phyloP scores from a whole-genome alignment of 2,113 vertebrate genomes.

The Leptosomus discolor region DNA sequence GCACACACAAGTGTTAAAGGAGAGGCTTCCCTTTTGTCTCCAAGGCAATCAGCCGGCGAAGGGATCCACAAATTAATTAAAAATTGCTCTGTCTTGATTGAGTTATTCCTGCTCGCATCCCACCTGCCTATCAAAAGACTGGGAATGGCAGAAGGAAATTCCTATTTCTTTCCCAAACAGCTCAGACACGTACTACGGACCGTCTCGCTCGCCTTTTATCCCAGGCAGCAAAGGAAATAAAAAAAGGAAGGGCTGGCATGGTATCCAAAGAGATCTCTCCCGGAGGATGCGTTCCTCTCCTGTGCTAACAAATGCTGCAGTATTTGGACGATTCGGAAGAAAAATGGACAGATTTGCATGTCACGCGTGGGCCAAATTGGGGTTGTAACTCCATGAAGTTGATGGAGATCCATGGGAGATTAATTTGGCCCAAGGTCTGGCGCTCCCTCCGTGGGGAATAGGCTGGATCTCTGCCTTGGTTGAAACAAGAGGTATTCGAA shows the following conservation, averaged over 20 bases:
- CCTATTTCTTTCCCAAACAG: slow-evolving; percentile 27
- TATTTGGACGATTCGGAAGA: background rate
- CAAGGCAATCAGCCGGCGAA: slow-evolving; percentile 77
- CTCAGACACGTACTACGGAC: background rate
- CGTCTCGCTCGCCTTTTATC: slow-evolving; percentile 10
- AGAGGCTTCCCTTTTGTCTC: slow-evolving; percentile 76
- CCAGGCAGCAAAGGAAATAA: slow-evolving; percentile 30
- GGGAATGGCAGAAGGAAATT: slow-evolving; percentile 38
- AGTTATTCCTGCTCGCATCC: slow-evolving; percentile 71
- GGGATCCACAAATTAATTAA: slow-evolving; percentile 83
- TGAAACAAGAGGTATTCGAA: slow-evolving; percentile 26
- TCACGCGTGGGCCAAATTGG: background rate
- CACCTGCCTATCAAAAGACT: slow-evolving; percentile 47
- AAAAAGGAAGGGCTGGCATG: background rate
- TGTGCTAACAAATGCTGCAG: background rate
- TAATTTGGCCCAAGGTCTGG: slow-evolving; percentile 43
- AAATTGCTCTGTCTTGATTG: slow-evolving; percentile 80
- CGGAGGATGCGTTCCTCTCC: slow-evolving; percentile 23
- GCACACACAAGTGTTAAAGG: slow-evolving; percentile 72
- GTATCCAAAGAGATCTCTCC: slow-evolving; percentile 38
- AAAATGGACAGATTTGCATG: background rate
- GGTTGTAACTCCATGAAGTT: background rate
- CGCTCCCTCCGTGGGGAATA: background rate
- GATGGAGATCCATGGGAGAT: slow-evolving; percentile 31
- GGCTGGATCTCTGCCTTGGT: slow-evolving; percentile 35